These are phyloP conservation scores for Lerista edwardsae DNA, from an alignment of 2,797 vertebrate species.

Conservation along the genomic window DNA sequence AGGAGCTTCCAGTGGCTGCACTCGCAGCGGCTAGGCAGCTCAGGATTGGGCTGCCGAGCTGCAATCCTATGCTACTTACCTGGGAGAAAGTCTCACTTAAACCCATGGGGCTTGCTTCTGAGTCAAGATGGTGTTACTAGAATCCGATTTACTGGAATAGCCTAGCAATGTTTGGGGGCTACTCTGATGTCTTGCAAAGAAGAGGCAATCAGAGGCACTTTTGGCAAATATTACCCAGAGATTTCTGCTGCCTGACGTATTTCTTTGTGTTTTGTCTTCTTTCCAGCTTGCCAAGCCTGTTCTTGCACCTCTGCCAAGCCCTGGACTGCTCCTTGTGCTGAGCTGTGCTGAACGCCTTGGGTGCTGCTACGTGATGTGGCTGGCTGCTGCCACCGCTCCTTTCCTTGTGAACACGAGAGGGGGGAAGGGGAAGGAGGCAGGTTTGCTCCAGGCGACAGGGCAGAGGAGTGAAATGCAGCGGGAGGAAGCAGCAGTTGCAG, in stretches of 20 bases:
- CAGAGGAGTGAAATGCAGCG: background rate
- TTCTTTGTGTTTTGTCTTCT: background rate
- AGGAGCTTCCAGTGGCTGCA: no score
- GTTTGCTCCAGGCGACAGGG: background rate
- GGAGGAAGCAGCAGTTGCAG: constrained; percentile 6
- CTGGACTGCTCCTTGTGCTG: background rate
- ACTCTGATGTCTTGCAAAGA: background rate
- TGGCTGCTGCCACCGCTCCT: no score
- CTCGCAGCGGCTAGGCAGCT: no score
- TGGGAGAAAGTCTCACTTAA: no score
- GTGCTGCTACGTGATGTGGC: background rate
- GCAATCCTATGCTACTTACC: no score
- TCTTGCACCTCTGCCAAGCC: constrained; percentile 49
- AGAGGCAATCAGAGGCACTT: background rate
- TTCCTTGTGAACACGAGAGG: background rate
- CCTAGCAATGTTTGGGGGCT: background rate
- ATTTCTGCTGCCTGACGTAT: background rate
- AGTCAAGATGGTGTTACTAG: background rate
- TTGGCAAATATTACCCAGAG: background rate
- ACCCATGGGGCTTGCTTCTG: background rate
- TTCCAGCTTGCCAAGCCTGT: background rate
- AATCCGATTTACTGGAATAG: background rate
- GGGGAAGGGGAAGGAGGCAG: background rate
- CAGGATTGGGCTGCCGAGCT: no score
- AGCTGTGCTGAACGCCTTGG: constrained; percentile 1